Evolutionary conservation across 2,888 invertebrate species (phyloP).

Genomic region (Scotopteryx bipunctaria): DNA sequence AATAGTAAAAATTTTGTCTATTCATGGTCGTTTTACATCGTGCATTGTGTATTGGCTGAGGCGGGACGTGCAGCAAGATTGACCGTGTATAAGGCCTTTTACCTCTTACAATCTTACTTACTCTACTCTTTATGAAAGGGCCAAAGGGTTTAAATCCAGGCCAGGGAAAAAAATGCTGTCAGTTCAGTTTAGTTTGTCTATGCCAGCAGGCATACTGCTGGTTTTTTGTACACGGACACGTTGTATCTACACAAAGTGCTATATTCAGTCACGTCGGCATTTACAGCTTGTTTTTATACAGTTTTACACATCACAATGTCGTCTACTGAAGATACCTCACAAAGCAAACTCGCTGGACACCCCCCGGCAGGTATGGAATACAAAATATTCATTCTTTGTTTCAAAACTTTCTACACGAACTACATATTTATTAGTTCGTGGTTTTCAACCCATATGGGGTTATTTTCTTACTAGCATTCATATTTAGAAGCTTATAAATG

Average conservation of each 20-base stretch:
- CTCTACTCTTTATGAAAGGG: too few relatives aligned
- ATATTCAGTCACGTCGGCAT: constrained; percentile 41
- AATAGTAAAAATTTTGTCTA: too few relatives aligned
- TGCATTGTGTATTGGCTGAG: too few relatives aligned
- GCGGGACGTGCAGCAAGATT: too few relatives aligned
- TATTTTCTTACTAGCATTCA: background rate
- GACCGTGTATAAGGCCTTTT: too few relatives aligned
- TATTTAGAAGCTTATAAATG: background rate
- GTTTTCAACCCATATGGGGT: background rate
- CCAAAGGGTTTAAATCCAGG: too few relatives aligned
- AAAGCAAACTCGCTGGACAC: constrained; percentile 91
- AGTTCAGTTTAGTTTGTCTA: too few relatives aligned
- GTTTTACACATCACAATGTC: constrained; percentile 58
- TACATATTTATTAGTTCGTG: background rate
- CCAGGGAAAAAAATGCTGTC: too few relatives aligned
- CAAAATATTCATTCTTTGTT: constrained; percentile 39
- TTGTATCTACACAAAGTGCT: constrained; percentile 39
- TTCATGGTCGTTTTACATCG: too few relatives aligned
- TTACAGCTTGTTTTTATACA: constrained; percentile 26
- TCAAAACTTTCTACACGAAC: background rate
- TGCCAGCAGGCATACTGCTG: too few relatives aligned
- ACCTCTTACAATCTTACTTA: too few relatives aligned
- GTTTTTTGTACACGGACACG: constrained; percentile 50
- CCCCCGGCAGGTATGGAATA: constrained; percentile 97
- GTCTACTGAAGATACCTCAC: constrained; percentile 83